Evolutionary conservation across 2,113 vertebrate species (phyloP).

Genomic region (Pseudonaja textilis): DNA sequence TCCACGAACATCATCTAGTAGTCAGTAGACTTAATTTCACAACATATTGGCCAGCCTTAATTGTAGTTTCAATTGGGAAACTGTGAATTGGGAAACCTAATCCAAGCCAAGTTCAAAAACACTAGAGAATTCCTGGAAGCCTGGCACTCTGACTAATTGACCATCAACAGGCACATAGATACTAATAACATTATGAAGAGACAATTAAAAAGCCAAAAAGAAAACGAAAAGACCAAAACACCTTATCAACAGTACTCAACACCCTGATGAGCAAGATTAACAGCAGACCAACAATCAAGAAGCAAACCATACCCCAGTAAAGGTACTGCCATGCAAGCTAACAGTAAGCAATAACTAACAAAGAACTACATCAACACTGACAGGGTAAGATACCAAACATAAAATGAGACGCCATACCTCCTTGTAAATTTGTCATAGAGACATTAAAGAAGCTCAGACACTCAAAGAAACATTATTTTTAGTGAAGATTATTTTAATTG

Average conservation of each 20-base stretch:
- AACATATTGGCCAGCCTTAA: not conserved
- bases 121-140: not conserved
- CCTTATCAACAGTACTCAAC: no score
- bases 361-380: not conserved
- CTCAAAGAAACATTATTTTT: not conserved
- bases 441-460: not conserved
- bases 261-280: no score
- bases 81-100: not conserved
- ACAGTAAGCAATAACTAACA: no score
- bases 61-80: not conserved
- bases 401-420: not conserved
- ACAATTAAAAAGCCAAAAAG: no score
- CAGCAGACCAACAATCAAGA: no score
- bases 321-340: no score
- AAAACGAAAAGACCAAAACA: no score
- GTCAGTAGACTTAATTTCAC: not conserved
- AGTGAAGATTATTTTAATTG: not conserved
- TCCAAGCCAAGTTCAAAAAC: not conserved
- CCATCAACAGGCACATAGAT: not conserved
- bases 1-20: not conserved
- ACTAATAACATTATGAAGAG: not conserved
- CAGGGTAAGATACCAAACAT: not conserved
- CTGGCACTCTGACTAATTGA: not conserved
- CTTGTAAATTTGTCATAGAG: not conserved
- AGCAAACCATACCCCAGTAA: no score